These are phyloP conservation scores for Pavo muticus DNA, from an alignment of 2,113 vertebrate species.

Conservation along the genomic window DNA sequence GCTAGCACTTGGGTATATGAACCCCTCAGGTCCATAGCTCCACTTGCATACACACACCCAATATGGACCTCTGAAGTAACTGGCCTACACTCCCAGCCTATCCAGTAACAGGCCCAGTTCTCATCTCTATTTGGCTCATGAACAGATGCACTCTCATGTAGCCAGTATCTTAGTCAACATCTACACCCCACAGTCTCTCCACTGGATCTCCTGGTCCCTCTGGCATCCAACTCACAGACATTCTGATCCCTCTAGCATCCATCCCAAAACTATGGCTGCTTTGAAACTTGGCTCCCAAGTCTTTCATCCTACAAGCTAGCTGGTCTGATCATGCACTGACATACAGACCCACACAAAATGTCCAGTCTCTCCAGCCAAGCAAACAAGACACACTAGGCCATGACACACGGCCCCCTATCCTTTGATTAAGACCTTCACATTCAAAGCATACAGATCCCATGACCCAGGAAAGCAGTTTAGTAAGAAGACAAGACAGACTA, in stretches of 20 bases:
- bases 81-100: not conserved
- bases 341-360: not conserved
- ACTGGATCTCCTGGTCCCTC: not conserved
- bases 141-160: not conserved
- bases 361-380: fast-evolving
- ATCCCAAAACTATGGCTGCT: not conserved
- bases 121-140: not conserved
- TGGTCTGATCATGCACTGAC: not conserved
- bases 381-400: not conserved
- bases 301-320: not conserved
- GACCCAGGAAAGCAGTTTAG: not conserved
- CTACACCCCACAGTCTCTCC: not conserved
- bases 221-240: no score
- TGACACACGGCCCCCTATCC: not conserved
- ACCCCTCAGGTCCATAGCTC: not conserved
- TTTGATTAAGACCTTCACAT: not conserved
- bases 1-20: not conserved
- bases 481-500: not conserved
- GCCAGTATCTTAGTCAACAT: not conserved
- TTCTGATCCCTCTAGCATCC: not conserved
- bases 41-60: not conserved
- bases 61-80: no score
- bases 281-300: not conserved
- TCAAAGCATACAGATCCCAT: not conserved
- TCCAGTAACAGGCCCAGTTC: not conserved